Conservation (phyloP, 2,888 invertebrate species). For the Encarsia formosa region DNA sequence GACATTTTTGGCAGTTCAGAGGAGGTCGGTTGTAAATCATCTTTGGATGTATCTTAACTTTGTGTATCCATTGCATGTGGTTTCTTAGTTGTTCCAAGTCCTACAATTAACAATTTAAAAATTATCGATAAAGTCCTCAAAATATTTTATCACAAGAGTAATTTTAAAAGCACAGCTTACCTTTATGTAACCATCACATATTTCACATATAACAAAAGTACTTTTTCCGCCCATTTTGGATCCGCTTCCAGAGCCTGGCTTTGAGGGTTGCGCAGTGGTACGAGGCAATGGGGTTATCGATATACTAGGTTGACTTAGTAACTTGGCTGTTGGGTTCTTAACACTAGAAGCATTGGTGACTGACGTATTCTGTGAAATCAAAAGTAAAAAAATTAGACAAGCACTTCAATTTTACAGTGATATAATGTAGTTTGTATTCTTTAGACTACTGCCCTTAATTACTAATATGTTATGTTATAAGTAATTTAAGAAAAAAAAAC, state of each 20-base stretch:
- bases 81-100: conserved; percentile 90
- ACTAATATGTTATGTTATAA: too few relatives aligned
- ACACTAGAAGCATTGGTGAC: conserved; percentile 34
- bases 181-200: conserved; percentile 95
- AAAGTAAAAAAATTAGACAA: conserved; percentile 3
- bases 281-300: conserved; percentile 85
- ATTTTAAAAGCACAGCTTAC: conserved; percentile 28
- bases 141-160: background rate
- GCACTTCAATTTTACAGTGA: too few relatives aligned
- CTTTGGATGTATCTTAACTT: conserved; percentile 93
- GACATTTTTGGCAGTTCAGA: conserved; percentile 93
- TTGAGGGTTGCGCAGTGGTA: conserved; percentile 49
- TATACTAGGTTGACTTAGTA: conserved; percentile 77
- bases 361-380: conserved; percentile 45
- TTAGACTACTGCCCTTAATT: too few relatives aligned
- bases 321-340: conserved; percentile 50
- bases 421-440: too few relatives aligned
- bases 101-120: conserved; percentile 35
- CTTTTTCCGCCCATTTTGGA: conserved; percentile 61
- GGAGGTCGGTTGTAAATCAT: conserved; percentile 94
- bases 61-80: conserved; percentile 98
- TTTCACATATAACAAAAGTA: conserved; percentile 91
- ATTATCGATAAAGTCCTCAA: background rate
- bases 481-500: too few relatives aligned
- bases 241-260: conserved; percentile 47